These are phyloP conservation scores for Drosophila asahinai DNA, from an alignment of 1,140 invertebrate genomes.

Conservation along the genomic window DNA sequence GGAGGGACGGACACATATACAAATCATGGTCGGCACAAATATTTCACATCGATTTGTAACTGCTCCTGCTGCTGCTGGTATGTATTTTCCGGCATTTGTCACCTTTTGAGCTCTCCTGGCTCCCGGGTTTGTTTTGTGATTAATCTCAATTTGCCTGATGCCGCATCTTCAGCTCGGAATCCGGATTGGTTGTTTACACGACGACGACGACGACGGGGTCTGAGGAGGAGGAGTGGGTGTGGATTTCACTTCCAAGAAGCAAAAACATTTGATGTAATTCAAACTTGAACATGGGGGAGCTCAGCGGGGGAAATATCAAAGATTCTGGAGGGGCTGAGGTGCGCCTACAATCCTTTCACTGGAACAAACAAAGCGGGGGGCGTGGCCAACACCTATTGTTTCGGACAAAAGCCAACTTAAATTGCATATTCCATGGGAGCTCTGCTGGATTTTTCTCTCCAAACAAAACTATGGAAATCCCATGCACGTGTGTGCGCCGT, in stretches of 20 bases:
- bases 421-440: conserved; percentile 8
- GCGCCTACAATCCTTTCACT: conserved; percentile 13
- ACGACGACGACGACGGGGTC: conserved; percentile 5
- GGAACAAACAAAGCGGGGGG: not conserved
- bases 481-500: not conserved
- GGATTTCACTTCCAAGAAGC: conserved; percentile 16
- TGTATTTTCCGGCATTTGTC: conserved; percentile 62
- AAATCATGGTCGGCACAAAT: conserved; percentile 72
- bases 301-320: not conserved
- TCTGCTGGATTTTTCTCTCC: not conserved
- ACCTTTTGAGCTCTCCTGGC: conserved; percentile 62
- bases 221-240: not conserved
- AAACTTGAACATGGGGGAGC: conserved; percentile 11
- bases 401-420: conserved; percentile 24
- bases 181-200: conserved; percentile 25
- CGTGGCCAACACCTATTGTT: conserved; percentile 11
- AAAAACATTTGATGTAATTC: conserved; percentile 34
- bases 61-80: conserved; percentile 5
- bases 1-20: conserved; percentile 50
- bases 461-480: conserved; percentile 8
- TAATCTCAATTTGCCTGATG: conserved; percentile 72
- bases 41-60: conserved; percentile 52
- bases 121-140: conserved; percentile 61
- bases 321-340: not conserved
- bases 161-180: conserved; percentile 49